Evolutionary conservation across 1,140 invertebrate species (phyloP), one percentile per base, ranked within the genome.

Genomic region (Drosophila fuyamai): DNA sequence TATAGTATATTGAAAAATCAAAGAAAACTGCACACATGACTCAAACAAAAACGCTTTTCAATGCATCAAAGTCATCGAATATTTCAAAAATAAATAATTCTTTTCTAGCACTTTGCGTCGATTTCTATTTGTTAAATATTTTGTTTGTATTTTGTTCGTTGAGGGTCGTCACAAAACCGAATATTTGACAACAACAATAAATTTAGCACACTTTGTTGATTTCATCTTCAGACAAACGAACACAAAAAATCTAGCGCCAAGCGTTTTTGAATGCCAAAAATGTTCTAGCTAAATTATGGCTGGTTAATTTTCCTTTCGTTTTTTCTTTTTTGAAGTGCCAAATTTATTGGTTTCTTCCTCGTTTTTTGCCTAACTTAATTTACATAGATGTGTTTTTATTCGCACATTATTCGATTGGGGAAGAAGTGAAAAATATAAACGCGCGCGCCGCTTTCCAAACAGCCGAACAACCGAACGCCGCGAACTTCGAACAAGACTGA

Each of bases 401-500:
- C 60, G 65, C 65, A 68, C 61, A 67, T 68, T 53, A 50, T 58
- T 41, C 44, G 36, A 71, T 6, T 29, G 44, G 10, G 50, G 60
- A 50, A 57, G 51, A 57, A 18, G 46, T 40, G 44, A 51, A 43
- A 61, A 40, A 47, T 46, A 63, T 57, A 65, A 65, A 68, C 58
- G 60, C 76, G 83, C 73, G 51, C 73, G 79, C 84, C 83, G 76
- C 84, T 58, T 83, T 60, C 32, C 10, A 41, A 54, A 27, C 61
- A 44, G 59, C 76, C 72, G 44, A 76, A 83, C 83, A 88, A 86
- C 83, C 83, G 84, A 74, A 83, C 83, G 84, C 86, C 83, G 83
- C 83, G 76, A 83, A 83, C 72, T 89, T 89, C 79, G 83, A 88
- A 88, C 76, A 88, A 89, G 84, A 88, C 83, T 88, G 67, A 86